A percentile compares a stretch with the other conserved stretches of the same genome.
These are phyloP conservation scores for Zaprionus lineosus DNA, from an alignment of 2,888 invertebrate species.

Conservation along the genomic window DNA sequence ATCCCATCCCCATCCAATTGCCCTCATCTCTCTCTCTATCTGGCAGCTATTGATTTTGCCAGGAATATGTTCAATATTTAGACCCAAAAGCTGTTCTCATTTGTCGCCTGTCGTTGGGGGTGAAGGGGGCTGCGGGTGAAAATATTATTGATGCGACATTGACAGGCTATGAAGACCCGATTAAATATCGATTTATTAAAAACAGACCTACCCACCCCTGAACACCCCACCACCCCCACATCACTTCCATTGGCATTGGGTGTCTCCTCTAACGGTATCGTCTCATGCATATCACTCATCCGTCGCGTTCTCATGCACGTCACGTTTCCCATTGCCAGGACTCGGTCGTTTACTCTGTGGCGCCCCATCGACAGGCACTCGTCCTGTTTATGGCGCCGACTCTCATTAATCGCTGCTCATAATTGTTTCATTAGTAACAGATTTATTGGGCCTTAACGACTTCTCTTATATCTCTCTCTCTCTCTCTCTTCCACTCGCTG, in stretches of 20 bases:
- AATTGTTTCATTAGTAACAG: slow-evolving; percentile 76
- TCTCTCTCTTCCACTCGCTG: not conserved
- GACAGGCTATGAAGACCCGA: slow-evolving; percentile 35
- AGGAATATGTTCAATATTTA: slow-evolving; percentile 2
- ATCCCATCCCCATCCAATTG: too few species aligned
- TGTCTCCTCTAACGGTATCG: not conserved
- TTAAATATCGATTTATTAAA: slow-evolving; percentile 69
- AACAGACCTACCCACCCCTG: slow-evolving; percentile 38
- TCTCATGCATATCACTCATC: slow-evolving; percentile 56
- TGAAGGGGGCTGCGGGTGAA: slow-evolving; percentile 32
- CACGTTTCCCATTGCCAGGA: slow-evolving; percentile 54
- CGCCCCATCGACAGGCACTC: slow-evolving; percentile 23
- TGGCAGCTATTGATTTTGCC: slow-evolving; percentile 35
- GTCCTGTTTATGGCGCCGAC: slow-evolving; percentile 41
- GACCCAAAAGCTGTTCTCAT: slow-evolving; percentile 12
- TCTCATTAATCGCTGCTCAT: slow-evolving; percentile 70
- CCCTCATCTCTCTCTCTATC: too few species aligned
- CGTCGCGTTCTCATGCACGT: slow-evolving; percentile 63
- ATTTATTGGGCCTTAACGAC: slow-evolving; percentile 65
- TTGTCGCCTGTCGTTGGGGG: slow-evolving; percentile 43
- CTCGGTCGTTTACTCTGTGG: slow-evolving; percentile 13
- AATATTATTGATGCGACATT: slow-evolving; percentile 57
- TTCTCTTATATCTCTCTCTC: not conserved
- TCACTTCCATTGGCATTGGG: not conserved
- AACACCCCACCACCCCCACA: too few species aligned